phyloP scores from a whole-genome alignment of 2,888 invertebrate species.

The Cylloceria caligata region DNA sequence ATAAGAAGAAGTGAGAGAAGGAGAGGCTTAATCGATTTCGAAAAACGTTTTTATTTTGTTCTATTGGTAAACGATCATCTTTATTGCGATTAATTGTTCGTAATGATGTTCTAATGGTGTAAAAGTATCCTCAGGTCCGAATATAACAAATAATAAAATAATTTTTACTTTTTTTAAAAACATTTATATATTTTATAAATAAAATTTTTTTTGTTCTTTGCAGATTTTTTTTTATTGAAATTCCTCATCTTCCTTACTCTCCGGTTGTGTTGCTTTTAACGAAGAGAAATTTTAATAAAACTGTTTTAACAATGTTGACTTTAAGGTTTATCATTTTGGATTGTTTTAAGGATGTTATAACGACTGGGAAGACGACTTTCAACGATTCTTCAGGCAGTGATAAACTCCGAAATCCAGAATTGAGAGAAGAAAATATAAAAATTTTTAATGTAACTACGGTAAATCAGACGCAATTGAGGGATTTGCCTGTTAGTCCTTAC shows the following conservation, averaged over 20 bases:
- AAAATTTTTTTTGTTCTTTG: no score
- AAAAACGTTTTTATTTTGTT: not conserved
- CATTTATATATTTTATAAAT: no score
- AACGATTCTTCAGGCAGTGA: not conserved
- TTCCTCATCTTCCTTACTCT: no score
- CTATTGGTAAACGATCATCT: not conserved
- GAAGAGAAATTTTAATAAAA: no score
- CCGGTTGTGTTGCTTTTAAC: no score
- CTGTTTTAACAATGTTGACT: no score
- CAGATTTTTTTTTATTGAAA: no score
- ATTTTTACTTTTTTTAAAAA: no score
- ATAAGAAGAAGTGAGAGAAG: no score
- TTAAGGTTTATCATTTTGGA: not conserved
- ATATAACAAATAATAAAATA: not conserved
- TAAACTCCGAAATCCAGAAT: not conserved
- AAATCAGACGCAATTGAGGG: conserved; percentile 35
- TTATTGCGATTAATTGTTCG: no score
- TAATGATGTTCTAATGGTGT: not conserved
- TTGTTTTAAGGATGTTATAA: conserved; percentile 7
- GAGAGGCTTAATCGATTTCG: not conserved
- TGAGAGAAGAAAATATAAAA: conserved; percentile 40
- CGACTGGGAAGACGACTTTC: not conserved
- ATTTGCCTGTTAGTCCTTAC: conserved; percentile 23
- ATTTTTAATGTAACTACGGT: conserved; percentile 42
- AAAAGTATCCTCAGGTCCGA: not conserved